Percentiles rank a stretch among this genome's conserved stretches.
Conservation (phyloP, 30 jellyfish, hydroid and myxozoan genomes). For the Cassiopea xamachana region DNA sequence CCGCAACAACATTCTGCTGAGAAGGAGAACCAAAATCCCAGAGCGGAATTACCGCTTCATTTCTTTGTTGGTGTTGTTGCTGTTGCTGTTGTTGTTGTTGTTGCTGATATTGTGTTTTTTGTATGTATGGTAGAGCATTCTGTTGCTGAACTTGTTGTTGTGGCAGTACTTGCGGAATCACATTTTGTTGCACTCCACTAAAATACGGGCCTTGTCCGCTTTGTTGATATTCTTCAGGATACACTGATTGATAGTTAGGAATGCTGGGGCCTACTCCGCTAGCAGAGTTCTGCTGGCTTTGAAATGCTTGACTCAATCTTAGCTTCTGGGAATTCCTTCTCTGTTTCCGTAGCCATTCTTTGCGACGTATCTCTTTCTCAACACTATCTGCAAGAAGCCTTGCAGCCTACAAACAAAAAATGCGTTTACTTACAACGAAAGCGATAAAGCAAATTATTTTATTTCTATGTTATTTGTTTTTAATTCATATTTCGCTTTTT, state of each 20-base stretch:
- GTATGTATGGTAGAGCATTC: conserved; percentile 24
- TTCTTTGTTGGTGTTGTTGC: conserved; percentile 23
- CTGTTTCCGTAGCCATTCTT: conserved; percentile 57
- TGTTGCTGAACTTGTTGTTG: conserved; percentile 45
- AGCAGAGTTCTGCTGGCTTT: background rate
- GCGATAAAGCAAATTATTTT: background rate
- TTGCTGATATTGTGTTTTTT: background rate
- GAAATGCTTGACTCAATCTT: conserved; percentile 8
- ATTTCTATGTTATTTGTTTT: background rate
- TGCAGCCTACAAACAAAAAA: conserved; percentile 34
- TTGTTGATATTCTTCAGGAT: conserved; percentile 8
- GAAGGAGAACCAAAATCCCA: background rate
- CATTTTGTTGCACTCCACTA: conserved; percentile 27
- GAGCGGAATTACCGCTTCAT: background rate
- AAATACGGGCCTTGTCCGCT: conserved; percentile 4
- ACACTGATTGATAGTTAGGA: background rate
- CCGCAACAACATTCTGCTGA: background rate
- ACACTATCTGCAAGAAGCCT: conserved; percentile 49
- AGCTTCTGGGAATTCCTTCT: conserved; percentile 27
- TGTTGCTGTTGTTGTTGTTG: conserved; percentile 33
- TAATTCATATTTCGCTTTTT: too few species aligned
- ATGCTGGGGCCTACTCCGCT: background rate
- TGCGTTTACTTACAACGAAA: background rate
- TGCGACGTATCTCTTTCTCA: conserved; percentile 46
- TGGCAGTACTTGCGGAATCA: conserved; percentile 19